Evolutionary conservation across 2,113 vertebrate genomes (phyloP).

Genomic region (Phylloscopus trochilus): DNA sequence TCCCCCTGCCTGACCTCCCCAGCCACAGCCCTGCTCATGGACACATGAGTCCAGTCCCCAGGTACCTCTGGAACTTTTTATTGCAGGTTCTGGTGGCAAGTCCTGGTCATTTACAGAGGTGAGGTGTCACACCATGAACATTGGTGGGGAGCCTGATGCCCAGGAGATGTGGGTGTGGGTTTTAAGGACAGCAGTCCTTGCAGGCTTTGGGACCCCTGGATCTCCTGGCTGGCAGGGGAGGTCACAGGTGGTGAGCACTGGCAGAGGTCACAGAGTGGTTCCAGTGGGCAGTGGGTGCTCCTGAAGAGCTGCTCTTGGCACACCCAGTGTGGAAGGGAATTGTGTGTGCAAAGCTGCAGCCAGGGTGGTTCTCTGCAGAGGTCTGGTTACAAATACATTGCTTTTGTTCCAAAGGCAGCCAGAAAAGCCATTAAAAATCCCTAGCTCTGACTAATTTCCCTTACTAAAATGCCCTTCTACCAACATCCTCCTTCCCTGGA

Average conservation of each 20-base stretch:
- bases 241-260: neutral
- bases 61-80: rapidly evolving
- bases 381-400: neutral
- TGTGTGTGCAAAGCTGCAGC: neutral
- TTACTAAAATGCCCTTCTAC: neutral
- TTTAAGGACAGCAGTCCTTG: neutral
- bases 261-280: neutral
- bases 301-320: neutral
- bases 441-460: neutral
- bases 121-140: rapidly evolving
- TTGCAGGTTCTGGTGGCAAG: neutral
- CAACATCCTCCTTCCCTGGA: neutral
- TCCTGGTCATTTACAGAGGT: rapidly evolving
- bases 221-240: neutral
- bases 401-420: neutral
- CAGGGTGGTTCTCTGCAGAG: neutral
- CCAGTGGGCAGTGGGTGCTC: neutral
- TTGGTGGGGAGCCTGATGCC: rapidly evolving
- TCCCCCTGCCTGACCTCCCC: too few relatives aligned
- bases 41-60: neutral
- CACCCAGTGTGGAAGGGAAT: neutral
- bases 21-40: rapidly evolving
- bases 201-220: neutral
- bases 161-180: neutral
- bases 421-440: neutral